These are phyloP conservation scores for Drosophila bipectinata DNA, from an alignment of 1,140 invertebrate genomes.

Conservation along the genomic window DNA sequence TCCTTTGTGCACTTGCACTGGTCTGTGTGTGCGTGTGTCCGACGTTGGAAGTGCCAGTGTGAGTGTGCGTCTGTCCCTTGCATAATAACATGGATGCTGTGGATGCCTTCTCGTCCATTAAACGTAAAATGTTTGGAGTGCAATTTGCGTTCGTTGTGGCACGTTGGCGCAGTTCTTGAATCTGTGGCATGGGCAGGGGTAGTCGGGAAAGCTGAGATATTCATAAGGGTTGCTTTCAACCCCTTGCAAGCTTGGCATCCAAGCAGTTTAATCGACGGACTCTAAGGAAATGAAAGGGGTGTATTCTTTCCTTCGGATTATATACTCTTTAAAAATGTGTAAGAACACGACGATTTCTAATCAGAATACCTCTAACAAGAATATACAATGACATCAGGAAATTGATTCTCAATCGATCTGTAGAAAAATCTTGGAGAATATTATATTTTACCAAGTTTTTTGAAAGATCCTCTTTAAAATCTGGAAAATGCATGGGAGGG, in stretches of 20 bases:
- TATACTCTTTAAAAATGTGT: not conserved
- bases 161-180: constrained; percentile 37
- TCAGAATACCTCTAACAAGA: no score
- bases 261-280: not conserved
- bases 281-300: not conserved
- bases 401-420: no score
- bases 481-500: no score
- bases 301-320: not conserved
- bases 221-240: constrained; percentile 42
- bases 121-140: constrained; percentile 68
- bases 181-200: not conserved
- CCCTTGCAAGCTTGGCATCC: not conserved
- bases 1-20: constrained; percentile 53
- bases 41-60: not conserved
- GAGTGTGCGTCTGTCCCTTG: constrained; percentile 30
- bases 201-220: not conserved
- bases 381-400: no score
- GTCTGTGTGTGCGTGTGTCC: constrained; percentile 10
- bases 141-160: constrained; percentile 56
- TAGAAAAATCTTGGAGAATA: no score
- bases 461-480: no score
- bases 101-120: constrained; percentile 67
- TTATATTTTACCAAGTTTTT: no score
- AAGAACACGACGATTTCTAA: no score
- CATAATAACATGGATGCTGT: constrained; percentile 55